Evolutionary conservation across 2,797 vertebrate species (phyloP).

Genomic region (Leptatherina wallacei): DNA sequence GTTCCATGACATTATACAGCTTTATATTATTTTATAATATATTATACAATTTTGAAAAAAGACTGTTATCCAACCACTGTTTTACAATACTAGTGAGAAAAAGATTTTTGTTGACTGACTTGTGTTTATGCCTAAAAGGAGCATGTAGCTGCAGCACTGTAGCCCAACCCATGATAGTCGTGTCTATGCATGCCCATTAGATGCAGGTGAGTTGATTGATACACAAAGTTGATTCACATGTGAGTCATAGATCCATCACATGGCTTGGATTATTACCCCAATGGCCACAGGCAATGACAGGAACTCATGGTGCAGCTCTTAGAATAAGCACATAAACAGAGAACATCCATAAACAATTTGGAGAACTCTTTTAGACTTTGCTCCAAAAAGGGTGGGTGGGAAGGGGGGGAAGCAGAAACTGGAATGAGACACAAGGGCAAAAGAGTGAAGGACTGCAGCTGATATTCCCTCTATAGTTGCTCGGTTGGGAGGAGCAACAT

Average conservation of each 20-base stretch:
- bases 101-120: conserved; percentile 60
- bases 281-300: conserved; percentile 48
- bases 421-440: conserved; percentile 48
- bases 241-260: conserved; percentile 58
- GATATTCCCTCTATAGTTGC: conserved; percentile 71
- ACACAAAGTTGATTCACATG: conserved; percentile 49
- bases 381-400: conserved; percentile 59
- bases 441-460: conserved; percentile 69
- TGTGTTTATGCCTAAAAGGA: conserved; percentile 53
- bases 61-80: conserved; percentile 45
- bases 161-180: conserved; percentile 74
- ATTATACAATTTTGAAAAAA: neutral
- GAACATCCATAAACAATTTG: conserved; percentile 80
- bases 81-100: conserved; percentile 34
- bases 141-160: conserved; percentile 39
- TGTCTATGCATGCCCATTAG: conserved; percentile 75
- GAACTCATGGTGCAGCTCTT: conserved; percentile 63
- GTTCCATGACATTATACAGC: conserved; percentile 47
- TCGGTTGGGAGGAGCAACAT: conserved; percentile 74
- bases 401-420: conserved; percentile 26
- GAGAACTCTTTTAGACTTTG: conserved; percentile 68
- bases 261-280: conserved; percentile 35
- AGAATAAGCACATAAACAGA: conserved; percentile 75
- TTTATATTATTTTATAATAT: too few relatives aligned
- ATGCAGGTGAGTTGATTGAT: conserved; percentile 57